Evolutionary conservation across 2,888 invertebrate genomes (phyloP), one percentile per base, ranked within the genome.

Genomic region (Drosophila niveifrons): DNA sequence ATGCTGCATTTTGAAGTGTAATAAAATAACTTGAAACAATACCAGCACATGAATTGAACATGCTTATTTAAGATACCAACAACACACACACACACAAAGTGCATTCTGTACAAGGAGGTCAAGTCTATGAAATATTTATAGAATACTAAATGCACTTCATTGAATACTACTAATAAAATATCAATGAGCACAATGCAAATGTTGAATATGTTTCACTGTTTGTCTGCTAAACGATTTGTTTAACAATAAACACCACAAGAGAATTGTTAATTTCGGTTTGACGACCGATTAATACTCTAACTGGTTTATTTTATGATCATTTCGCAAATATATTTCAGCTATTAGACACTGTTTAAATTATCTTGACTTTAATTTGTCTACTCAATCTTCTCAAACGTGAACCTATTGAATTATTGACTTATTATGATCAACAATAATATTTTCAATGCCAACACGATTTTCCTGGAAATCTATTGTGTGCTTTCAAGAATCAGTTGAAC

Each of bases 1-100:
- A 57, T 66, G 39, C 36, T 41, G 36, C 62, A 71, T 70, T 69
- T 72, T 82, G 62, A 80, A 80, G 46, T 47, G 56, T 28, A 28
- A 52, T 50, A 28, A 66, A 75, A 71, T 43, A 74, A 36, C 47
- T 55, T 34, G 43, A 67, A 66, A 56, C 61, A 63, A 66, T 36
- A 47, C 39, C 18, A 39, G 23, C 28, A 44, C 28, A 23, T 62
- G 36, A 69, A 18, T 56, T 66, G 39, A n/a, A n/a, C 18, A 57
- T 13, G 41, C 13, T 44, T 50, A 56, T 70, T 68, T 68, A 59
- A 69, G 66, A 61, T 39, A 50, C 23, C 23, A 23, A 6, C 23
- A 23, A 23, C 31, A 74, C 41, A 59, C 64, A 18, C 4, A 23
- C 31, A 74, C 41, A 59, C 64, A 18, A 50, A 41, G 11, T 44